A percentile compares a stretch with the other conserved stretches of the same genome.
Conservation (phyloP, 2,797 vertebrate species). For the Garrulus glandarius region DNA sequence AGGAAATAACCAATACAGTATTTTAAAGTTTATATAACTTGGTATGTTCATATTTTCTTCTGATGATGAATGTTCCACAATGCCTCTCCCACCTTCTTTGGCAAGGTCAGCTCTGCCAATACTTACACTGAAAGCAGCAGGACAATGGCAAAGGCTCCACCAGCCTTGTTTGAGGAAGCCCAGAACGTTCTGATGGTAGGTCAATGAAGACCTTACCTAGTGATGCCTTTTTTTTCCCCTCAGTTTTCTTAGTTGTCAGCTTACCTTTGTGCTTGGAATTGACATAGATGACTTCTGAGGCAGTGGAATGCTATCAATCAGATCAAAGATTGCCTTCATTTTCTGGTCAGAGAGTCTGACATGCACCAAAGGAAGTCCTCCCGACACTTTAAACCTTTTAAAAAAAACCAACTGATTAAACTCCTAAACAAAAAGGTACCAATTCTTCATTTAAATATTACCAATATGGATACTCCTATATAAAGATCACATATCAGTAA, state of each 20-base stretch:
- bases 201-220: neutral
- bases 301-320: constrained; percentile 87
- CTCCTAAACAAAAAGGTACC: neutral
- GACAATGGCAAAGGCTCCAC: neutral
- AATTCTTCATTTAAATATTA: neutral
- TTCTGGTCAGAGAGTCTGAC: constrained; percentile 91
- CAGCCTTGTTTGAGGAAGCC: neutral
- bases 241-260: neutral
- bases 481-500: neutral
- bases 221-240: neutral
- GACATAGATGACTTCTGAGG: constrained; percentile 75
- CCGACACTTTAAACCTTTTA: constrained; percentile 89
- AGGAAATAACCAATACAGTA: neutral
- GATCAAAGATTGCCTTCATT: constrained; percentile 80
- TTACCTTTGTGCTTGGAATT: constrained; percentile 80
- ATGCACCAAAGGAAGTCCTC: constrained; percentile 90
- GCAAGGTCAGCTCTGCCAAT: neutral
- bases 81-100: neutral
- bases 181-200: neutral
- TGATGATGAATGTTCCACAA: neutral
- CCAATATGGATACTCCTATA: neutral
- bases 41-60: neutral
- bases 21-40: neutral
- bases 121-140: neutral
- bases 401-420: neutral